A percentile compares a stretch with the other conserved stretches of the same genome.
These are phyloP conservation scores for Rhea pennata DNA, from an alignment of 2,113 vertebrate genomes.

Conservation along the genomic window DNA sequence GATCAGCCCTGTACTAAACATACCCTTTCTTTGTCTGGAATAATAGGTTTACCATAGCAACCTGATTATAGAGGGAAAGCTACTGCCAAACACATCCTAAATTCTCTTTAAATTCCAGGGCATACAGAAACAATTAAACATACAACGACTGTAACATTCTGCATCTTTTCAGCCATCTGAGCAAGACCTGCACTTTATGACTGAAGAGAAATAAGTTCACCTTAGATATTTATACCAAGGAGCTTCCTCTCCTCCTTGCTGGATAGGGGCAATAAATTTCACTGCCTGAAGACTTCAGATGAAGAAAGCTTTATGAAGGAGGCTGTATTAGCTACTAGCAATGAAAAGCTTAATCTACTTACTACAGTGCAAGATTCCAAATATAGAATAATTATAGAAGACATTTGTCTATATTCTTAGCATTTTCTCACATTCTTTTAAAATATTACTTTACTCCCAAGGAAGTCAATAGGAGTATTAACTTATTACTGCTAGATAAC, in stretches of 20 bases:
- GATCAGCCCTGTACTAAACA: slow-evolving; percentile 66
- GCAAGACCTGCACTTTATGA: background rate
- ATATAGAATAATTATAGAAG: background rate
- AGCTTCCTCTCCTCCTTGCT: background rate
- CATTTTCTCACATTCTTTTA: background rate
- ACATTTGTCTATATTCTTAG: background rate
- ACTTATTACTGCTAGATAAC: background rate
- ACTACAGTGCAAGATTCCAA: background rate
- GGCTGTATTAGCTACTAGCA: background rate
- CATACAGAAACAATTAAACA: slow-evolving; percentile 62
- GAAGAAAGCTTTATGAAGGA: background rate
- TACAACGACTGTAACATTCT: slow-evolving; percentile 31
- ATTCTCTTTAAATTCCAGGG: slow-evolving; percentile 58
- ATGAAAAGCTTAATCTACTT: slow-evolving; percentile 1
- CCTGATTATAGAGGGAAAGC: slow-evolving; percentile 59
- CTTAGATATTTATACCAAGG: background rate
- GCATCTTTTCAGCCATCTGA: background rate
- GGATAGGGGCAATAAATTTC: background rate
- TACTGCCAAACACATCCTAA: slow-evolving; percentile 55
- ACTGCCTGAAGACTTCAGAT: background rate
- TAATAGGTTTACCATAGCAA: slow-evolving; percentile 81
- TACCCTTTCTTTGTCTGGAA: slow-evolving; percentile 57
- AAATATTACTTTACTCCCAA: background rate
- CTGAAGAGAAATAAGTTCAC: background rate
- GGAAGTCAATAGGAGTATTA: background rate